phyloP scores from a whole-genome alignment of 2,888 invertebrate genomes.

The Melolontha melolontha region DNA sequence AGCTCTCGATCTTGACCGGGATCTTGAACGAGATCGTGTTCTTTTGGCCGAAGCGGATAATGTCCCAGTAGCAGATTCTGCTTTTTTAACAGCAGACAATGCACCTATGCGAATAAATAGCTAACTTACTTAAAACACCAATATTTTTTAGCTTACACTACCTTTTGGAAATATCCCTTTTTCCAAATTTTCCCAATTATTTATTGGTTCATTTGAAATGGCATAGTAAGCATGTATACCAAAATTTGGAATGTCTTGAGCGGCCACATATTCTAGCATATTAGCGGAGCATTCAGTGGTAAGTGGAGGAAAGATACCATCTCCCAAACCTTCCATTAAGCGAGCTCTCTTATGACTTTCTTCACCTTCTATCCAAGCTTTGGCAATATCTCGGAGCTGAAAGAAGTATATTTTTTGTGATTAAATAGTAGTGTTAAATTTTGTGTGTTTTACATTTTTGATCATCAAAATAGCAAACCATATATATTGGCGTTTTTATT shows the following conservation, averaged over 20 bases:
- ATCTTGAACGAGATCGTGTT: conserved; percentile 39
- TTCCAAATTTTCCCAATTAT: conserved; percentile 62
- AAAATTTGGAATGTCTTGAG: conserved; percentile 67
- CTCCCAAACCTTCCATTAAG: conserved; percentile 49
- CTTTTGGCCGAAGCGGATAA: conserved; percentile 8
- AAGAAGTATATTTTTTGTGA: conserved; percentile 32
- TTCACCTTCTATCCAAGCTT: conserved; percentile 58
- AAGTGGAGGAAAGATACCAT: conserved; percentile 58
- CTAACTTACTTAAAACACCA: background rate
- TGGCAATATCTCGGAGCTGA: conserved; percentile 59
- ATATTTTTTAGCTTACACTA: conserved; percentile 14
- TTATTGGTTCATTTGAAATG: conserved; percentile 64
- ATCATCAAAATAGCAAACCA: too few species aligned
- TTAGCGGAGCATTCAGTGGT: conserved; percentile 63
- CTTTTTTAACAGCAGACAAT: conserved; percentile 31
- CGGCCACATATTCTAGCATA: conserved; percentile 64
- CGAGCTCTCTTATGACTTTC: conserved; percentile 51
- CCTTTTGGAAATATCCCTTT: conserved; percentile 60
- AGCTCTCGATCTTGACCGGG: conserved; percentile 34
- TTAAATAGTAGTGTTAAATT: too few species aligned
- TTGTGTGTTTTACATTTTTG: too few species aligned
- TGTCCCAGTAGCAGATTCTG: conserved; percentile 32
- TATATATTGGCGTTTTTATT: too few species aligned
- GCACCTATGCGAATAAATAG: conserved; percentile 31
- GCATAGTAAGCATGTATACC: conserved; percentile 69